Conservation (phyloP, 2,113 vertebrate genomes). For the Gymnogyps californianus region DNA sequence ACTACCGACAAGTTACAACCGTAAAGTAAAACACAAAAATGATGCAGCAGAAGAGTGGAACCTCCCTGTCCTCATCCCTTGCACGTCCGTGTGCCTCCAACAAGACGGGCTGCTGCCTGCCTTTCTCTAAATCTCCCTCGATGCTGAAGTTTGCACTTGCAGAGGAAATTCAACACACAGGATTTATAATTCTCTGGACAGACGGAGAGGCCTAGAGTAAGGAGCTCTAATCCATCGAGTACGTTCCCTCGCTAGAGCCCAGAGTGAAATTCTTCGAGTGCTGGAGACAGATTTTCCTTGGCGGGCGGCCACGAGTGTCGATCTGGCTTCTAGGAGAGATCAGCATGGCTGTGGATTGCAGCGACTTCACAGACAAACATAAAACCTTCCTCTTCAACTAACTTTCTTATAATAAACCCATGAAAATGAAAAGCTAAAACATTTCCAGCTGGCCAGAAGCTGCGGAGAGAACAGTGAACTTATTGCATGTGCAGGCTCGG, state of each 20-base stretch:
- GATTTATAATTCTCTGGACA: not conserved
- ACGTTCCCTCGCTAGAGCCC: not conserved
- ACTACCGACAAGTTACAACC: not conserved
- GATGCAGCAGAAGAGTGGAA: not conserved
- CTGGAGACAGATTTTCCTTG: slow-evolving; percentile 32
- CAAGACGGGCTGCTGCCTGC: not conserved
- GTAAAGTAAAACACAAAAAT: not conserved
- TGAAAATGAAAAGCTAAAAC: not conserved
- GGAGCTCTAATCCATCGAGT: not conserved
- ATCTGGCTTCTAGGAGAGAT: not conserved
- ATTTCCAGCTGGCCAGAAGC: not conserved
- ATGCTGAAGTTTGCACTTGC: not conserved
- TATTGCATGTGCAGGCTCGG: not conserved
- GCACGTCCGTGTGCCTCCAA: fast-evolving
- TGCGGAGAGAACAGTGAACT: not conserved
- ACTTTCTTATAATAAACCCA: not conserved
- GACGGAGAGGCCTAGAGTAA: not conserved
- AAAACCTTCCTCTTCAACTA: not conserved
- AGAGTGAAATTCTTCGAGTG: slow-evolving; percentile 27
- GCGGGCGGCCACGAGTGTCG: not conserved
- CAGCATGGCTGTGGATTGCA: not conserved
- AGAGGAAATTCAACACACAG: not conserved
- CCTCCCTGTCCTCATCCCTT: not conserved
- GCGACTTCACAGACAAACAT: not conserved
- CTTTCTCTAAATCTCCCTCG: fast-evolving